Base-by-base conservation (phyloP, 2,113 vertebrate genomes). In the Thalassarche chlororhynchos region DNA sequence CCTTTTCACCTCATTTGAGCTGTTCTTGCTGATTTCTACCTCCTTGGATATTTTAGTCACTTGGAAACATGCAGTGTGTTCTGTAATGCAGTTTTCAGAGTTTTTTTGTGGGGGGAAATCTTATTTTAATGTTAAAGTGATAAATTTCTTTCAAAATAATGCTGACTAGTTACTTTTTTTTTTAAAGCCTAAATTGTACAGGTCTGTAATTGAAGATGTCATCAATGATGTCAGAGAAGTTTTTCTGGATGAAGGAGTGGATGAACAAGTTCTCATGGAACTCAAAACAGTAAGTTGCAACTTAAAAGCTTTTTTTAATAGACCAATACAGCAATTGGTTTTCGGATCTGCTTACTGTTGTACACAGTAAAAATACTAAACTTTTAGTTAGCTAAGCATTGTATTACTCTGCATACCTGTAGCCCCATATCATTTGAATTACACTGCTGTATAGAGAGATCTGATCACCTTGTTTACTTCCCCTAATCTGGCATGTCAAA, bases 201-300 rank as follows among this genome's bases (percentile, higher is more conserved):
- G 98, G 96, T 99, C 99, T 97, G 99, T 99, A 95, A 99, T 99
- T 77, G 99, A 99, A 97, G 99, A 99, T 96, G 99, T 99, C 94
- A 99, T 99, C 97, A 99, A 98, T 94, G 99, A 99, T 95, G 99
- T 99, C 58, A 98, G 99, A 93, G 99, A 99, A 98, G 99, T 99
- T 93, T 99, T 99, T 98, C 98, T 99, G 98, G 99, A 99, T 55
- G 99, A 99, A 97, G 99, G 99, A 79, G 99, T 99, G 76, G 99
- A 99, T 90, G 99, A 99, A 76, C 99, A 99, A 98, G 99, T 99
- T 82, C 99, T 99, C 38, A 98, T 99, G 98, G 99, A 99, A 98
- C 98, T 99, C 71, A 99, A 99, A 98, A 99, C 99, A 96, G 99
- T 99, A 98, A 98, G 98, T 98, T 95, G 42, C 16, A 54, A n/a